These are phyloP conservation scores for Montipora capricornis DNA, from an alignment of 64 coral and sea anemone genomes.

Conservation along the genomic window DNA sequence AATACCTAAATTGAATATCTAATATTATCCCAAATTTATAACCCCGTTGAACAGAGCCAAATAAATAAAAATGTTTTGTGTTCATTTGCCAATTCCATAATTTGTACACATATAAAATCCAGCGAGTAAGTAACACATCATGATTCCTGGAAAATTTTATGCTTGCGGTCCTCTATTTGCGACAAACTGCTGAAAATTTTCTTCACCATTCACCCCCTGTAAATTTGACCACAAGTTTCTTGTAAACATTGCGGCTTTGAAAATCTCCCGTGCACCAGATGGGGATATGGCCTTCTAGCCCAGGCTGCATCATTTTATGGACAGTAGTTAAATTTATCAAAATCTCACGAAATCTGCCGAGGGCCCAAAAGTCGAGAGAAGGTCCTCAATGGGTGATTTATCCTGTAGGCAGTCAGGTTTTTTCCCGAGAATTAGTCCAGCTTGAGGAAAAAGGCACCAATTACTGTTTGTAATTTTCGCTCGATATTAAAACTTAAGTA, in stretches of 20 bases:
- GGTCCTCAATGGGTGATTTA: no score
- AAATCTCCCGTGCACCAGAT: background rate
- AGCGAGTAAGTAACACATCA: background rate
- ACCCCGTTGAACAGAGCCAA: background rate
- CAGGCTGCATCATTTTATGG: no score
- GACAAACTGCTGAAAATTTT: background rate
- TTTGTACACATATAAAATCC: conserved; percentile 3
- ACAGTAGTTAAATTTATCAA: no score
- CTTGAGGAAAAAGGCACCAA: background rate
- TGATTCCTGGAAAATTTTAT: background rate
- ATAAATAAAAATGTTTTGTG: background rate
- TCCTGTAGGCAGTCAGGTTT: background rate
- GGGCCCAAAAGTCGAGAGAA: no score
- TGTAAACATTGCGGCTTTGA: background rate
- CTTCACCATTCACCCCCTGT: background rate
- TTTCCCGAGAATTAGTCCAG: background rate
- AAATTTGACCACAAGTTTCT: background rate
- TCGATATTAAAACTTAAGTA: no score
- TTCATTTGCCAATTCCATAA: background rate
- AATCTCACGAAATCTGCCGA: no score
- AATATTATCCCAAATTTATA: background rate
- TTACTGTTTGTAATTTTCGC: no score
- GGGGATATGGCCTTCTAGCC: no score
- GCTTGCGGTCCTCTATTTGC: no score
- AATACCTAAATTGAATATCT: background rate